Percentiles rank a stretch among this genome's conserved stretches.
phyloP scores from a whole-genome alignment of 2,888 invertebrate species.

The Erebia ligea region DNA sequence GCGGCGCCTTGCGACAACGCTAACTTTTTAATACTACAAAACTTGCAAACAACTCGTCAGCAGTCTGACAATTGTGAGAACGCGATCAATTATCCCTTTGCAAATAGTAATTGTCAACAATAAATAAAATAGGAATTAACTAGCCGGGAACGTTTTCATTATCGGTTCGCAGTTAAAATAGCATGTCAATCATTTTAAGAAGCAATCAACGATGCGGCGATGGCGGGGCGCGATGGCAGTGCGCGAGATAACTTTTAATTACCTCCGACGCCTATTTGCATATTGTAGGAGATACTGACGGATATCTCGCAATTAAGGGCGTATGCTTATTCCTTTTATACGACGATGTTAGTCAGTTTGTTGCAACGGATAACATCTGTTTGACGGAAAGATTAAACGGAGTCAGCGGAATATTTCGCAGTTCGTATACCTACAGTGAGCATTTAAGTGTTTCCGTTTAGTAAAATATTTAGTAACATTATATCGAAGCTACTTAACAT shows the following conservation, averaged over 20 bases:
- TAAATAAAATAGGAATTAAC: conserved; percentile 75
- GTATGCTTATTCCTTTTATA: conserved; percentile 76
- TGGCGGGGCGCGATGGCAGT: conserved; percentile 60
- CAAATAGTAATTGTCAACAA: conserved; percentile 80
- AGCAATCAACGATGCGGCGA: conserved; percentile 67
- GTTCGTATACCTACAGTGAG: conserved; percentile 22
- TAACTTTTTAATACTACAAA: conserved; percentile 64
- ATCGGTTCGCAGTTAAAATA: conserved; percentile 75
- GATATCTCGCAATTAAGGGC: conserved; percentile 80
- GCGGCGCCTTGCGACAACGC: conserved; percentile 61
- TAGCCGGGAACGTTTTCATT: conserved; percentile 73
- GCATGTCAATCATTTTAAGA: conserved; percentile 80
- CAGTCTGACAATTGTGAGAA: conserved; percentile 80
- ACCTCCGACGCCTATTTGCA: conserved; percentile 80
- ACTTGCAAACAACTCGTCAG: conserved; percentile 73
- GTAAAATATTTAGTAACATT: conserved; percentile 46
- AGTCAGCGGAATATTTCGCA: conserved; percentile 31
- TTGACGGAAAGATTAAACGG: conserved; percentile 72
- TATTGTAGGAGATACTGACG: conserved; percentile 76
- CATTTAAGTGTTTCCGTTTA: conserved; percentile 32
- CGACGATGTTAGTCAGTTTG: conserved; percentile 61
- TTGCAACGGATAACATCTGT: conserved; percentile 71
- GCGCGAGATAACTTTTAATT: conserved; percentile 80
- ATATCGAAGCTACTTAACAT: conserved; percentile 51
- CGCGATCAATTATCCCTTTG: conserved; percentile 79